Conservation (phyloP, 2,113 vertebrate species). For the Euleptes europaea region DNA sequence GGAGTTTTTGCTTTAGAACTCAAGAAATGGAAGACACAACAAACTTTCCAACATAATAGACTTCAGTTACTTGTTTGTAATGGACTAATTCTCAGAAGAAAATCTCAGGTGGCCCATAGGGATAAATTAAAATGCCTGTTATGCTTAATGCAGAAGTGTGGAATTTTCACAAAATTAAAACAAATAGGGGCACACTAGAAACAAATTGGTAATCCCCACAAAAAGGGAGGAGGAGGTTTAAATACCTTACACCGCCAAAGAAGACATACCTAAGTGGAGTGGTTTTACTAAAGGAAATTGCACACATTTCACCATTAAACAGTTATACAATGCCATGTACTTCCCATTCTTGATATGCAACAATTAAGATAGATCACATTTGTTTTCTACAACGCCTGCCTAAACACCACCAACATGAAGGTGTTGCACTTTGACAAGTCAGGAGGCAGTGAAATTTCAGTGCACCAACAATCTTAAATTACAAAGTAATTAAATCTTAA, state of each 20-base stretch:
- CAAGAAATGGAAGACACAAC: slow-evolving; percentile 17
- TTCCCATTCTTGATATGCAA: neutral
- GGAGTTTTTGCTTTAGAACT: neutral
- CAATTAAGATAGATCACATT: neutral
- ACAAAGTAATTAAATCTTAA: slow-evolving; percentile 48
- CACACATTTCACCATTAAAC: neutral
- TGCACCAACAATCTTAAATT: slow-evolving; percentile 34
- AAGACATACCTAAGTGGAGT: neutral
- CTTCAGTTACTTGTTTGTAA: neutral
- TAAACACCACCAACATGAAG: slow-evolving; percentile 20
- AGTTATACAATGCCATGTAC: neutral
- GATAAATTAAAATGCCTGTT: slow-evolving; percentile 10
- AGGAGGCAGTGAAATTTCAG: slow-evolving; percentile 52
- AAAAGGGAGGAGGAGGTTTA: neutral
- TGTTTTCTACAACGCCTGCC: slow-evolving; percentile 19
- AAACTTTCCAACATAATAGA: neutral
- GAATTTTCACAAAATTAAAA: neutral
- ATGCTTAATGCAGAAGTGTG: neutral
- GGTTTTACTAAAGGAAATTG: fast-evolving
- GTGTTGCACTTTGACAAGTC: slow-evolving; percentile 18
- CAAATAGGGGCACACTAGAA: neutral
- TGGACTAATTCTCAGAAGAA: neutral
- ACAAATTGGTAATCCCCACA: neutral
- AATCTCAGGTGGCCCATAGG: neutral
- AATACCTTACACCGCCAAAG: neutral